Evolutionary conservation across 2,888 invertebrate genomes (phyloP), one percentile per base, ranked within the genome.

Genomic region (Drosophila multiciliata): DNA sequence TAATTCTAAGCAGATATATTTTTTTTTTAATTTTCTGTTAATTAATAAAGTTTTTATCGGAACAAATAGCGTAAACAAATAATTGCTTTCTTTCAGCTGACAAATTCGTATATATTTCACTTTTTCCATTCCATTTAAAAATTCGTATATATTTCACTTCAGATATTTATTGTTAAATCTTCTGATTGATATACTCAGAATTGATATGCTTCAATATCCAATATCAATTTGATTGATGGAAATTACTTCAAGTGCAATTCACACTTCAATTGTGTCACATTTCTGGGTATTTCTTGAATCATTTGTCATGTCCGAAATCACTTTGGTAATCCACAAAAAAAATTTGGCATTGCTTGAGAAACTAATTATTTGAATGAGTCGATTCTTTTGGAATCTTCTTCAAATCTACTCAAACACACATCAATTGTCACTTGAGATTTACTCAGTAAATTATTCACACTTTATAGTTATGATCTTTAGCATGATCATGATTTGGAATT

Each of bases 361-460:
- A 54, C 40, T 69, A 61, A 69, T 53, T 53, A 29, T 40, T 54
- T 45, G 17, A n/a, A 15, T 23, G 52, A 52, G 23, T 55, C 20
- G 40, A 29, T 70, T 62, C 57, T 62, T 26, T 38, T 40, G 26
- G 36, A 52, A 62, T 70, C 71, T 63, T 55, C 49, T 54, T 36
- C 26, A 48, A 60, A 33, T 29, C 32, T 23, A 33, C 62, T 54
- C 35, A 62, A 45, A 42, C 58, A 79, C 58, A 79, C 62, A 66
- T 54, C 76, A 68, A 64, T 78, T 78, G 78, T 75, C 78, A 66
- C 55, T 65, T 68, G 68, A 68, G 76, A 80, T 80, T 53, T 63
- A 80, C 49, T 63, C n/a, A n/a, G n/a, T n/a, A n/a, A n/a, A n/a
- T n/a, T 67, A 73, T 73, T 73, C 71, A 60, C 63, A 76, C 17